Evolutionary conservation across 2,797 vertebrate genomes (phyloP), one percentile per base, ranked within the genome.

Genomic region (Iguana delicatissima): DNA sequence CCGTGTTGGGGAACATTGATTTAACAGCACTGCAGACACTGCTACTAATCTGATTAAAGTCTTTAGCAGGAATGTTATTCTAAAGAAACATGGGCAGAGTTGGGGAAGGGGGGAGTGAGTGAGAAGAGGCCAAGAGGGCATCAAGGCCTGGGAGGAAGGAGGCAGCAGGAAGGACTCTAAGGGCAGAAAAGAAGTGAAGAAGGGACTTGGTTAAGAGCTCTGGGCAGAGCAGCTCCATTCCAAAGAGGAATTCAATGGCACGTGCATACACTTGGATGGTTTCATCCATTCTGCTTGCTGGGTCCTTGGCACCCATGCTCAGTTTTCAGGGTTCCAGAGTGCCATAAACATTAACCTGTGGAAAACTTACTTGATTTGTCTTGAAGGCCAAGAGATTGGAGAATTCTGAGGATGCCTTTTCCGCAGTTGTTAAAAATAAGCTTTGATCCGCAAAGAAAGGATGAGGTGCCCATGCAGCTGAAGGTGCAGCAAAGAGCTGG

Each of bases 11-110:
- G 97, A 95, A 96, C 95, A 98, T 98, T 98, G 97, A 98, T 98
- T 97, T 97, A 97, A 96, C 96, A 97, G 97, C 97, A 96, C 97
- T 97, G 97, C 96, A 96, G 96, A 96, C 96, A 97, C 96, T 95
- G 93, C 96, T 94, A 96, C 98, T 97, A 98, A 98, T 98, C 96
- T 93, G 95, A 97, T 97, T 97, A 93, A 95, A 95, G 96, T 96
- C 97, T 96, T 96, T 96, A 95, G 96, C 97, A 95, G 97, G 97
- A 97, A 97, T 98, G 97, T 97, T 97, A 97, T 97, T 96, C 95
- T 96, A 96, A 92, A 0, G 89, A 94, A 96, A 96, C 94, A 95
- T 92, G 74, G 85, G 90, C 85, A 91, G 74, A 88, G 74, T 79
- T 91, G 83, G 87, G 86, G 87, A 20, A 83, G 32, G 42, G 76